Conservation (phyloP, 1,140 invertebrate species). For the Zaprionus ornatus region DNA sequence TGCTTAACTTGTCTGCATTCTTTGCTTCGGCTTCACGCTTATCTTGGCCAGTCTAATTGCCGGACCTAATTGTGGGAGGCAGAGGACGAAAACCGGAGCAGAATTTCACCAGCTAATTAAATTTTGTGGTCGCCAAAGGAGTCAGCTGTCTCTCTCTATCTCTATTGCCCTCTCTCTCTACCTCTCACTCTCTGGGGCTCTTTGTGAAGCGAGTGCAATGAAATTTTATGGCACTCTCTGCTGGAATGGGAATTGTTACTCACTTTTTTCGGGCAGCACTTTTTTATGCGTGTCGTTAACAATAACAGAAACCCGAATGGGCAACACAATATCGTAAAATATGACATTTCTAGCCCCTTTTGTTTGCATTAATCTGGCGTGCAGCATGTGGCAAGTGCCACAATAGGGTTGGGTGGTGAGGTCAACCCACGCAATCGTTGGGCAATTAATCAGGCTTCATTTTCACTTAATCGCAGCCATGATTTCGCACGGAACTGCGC, state of each 20-base stretch:
- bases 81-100: background rate
- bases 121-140: constrained; percentile 51
- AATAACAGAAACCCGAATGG: constrained; percentile 35
- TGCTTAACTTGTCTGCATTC: constrained; percentile 34
- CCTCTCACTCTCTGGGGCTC: too few relatives aligned
- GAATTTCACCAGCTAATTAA: constrained; percentile 43
- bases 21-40: constrained; percentile 9
- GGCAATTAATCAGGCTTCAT: constrained; percentile 77
- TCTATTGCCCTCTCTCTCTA: background rate
- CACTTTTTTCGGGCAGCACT: constrained; percentile 7
- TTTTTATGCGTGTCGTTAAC: constrained; percentile 60
- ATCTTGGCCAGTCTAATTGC: constrained; percentile 45
- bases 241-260: background rate
- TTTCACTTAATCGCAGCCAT: constrained; percentile 74
- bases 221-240: constrained; percentile 57
- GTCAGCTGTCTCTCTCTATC: constrained; percentile 10
- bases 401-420: background rate
- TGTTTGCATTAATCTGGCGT: constrained; percentile 59
- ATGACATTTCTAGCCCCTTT: constrained; percentile 68
- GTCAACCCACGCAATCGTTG: constrained; percentile 14
- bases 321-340: constrained; percentile 40
- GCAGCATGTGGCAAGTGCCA: constrained; percentile 23
- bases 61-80: background rate
- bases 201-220: constrained; percentile 39
- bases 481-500: constrained; percentile 65